Evolutionary conservation across 2,888 invertebrate genomes (phyloP).

Genomic region (Nipponacmea schrenckii): DNA sequence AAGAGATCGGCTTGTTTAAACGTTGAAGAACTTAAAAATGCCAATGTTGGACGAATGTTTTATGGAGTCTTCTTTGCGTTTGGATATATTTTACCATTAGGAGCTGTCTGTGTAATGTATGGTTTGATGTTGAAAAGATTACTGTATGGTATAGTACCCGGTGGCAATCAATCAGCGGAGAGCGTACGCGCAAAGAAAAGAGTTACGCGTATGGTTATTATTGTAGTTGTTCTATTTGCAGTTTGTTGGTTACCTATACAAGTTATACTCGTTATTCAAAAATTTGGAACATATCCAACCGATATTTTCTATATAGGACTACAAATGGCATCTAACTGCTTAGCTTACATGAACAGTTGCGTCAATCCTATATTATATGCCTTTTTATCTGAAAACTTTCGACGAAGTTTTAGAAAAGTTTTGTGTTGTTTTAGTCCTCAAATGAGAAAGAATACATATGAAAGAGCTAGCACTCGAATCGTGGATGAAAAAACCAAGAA

Average conservation of each 20-base stretch:
- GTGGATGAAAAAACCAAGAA: conserved; percentile 12
- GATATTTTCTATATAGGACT: conserved; percentile 70
- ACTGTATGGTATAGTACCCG: conserved; percentile 80
- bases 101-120: conserved; percentile 87
- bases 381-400: conserved; percentile 92
- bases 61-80: conserved; percentile 77
- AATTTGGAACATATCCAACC: conserved; percentile 77
- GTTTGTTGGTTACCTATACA: conserved; percentile 95
- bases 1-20: conserved; percentile 55
- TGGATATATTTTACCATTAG: conserved; percentile 88
- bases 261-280: conserved; percentile 77
- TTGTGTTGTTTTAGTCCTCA: conserved; percentile 53
- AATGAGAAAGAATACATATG: conserved; percentile 50
- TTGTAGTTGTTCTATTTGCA: conserved; percentile 91
- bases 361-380: conserved; percentile 95
- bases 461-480: conserved; percentile 50
- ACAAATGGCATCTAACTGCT: conserved; percentile 63
- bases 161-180: conserved; percentile 80
- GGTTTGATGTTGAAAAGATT: conserved; percentile 88
- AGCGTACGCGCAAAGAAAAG: conserved; percentile 85
- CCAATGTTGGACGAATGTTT: conserved; percentile 34
- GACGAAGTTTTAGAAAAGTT: conserved; percentile 80
- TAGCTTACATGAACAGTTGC: conserved; percentile 92
- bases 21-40: conserved; percentile 23
- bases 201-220: conserved; percentile 91